Evolutionary conservation across 2,888 invertebrate genomes (phyloP), one percentile per base, ranked within the genome.

Genomic region (Chironomus riparius): DNA sequence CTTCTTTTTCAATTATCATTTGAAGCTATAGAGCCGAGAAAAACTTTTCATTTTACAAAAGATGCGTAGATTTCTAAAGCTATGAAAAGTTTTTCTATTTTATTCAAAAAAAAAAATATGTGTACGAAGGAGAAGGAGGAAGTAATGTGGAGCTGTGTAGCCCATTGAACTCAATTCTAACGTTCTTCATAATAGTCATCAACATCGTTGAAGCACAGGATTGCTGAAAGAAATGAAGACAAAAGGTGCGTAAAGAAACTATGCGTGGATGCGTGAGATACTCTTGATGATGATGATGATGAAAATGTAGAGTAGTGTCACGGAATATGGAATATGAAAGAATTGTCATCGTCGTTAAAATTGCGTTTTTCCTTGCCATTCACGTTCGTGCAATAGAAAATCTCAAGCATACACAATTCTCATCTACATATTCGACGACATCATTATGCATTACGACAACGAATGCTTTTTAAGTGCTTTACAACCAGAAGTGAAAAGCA

Each of bases 391-490:
- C 65, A 65, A 65, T 65, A 65, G 65, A 13, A 38, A 65, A 65
- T 65, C 65, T 65, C 65, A 13, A 56, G 65, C 24, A 65, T 21
- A 65, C 65, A 21, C 18, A 7, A 15, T 65, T 24, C 38, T 38
- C 38, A 38, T 38, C 38, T 38, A 7, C 38, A 38, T 38, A 38
- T 38, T 38, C 38, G 38, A 38, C 38, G 13, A 65, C 21, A 65
- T 24, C 65, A 65, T 65, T 65, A 65, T 65, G 65, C 65, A 65
- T 21, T 65, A 22, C 24, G 65, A 65, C 56, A 15, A 24, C 21
- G 65, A 65, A 65, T 65, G 65, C 56, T 56, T 56, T 56, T 18
- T 24, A 65, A 65, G 65, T 65, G 65, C 24, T 65, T 65, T 65
- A 65, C 65, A 21, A 24, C 65, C 65, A 24, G 21, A 65, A 24